These are phyloP conservation scores for Betta splendens DNA, from an alignment of 2,797 vertebrate species.

Conservation along the genomic window DNA sequence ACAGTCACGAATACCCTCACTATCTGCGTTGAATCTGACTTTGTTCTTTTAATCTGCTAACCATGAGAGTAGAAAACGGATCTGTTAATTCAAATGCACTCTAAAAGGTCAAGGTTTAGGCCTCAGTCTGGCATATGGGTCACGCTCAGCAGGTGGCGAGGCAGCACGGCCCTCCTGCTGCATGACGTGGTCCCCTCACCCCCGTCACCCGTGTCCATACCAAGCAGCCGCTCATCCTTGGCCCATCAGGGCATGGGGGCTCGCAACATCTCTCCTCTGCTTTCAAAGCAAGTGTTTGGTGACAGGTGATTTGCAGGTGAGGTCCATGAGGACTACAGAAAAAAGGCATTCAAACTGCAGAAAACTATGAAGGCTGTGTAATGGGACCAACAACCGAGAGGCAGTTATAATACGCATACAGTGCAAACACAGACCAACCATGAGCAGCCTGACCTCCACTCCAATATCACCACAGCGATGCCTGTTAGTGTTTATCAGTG, in stretches of 20 bases:
- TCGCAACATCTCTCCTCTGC: conserved; percentile 50
- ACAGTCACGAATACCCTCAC: conserved; percentile 76
- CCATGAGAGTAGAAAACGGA: neutral
- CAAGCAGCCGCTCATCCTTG: conserved; percentile 34
- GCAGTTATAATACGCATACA: neutral
- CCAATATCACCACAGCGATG: neutral
- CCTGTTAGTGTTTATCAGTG: conserved; percentile 73
- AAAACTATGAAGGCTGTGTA: neutral
- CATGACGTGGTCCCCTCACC: conserved; percentile 55
- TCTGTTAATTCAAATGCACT: neutral
- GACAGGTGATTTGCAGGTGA: neutral
- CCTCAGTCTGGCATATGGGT: conserved; percentile 37
- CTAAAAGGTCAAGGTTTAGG: neutral
- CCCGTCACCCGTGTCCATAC: conserved; percentile 31
- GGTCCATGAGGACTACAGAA: neutral
- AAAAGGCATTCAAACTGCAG: neutral
- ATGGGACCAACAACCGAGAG: neutral
- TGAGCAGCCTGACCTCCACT: neutral
- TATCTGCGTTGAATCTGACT: neutral
- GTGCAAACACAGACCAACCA: conserved; percentile 1
- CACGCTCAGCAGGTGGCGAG: conserved; percentile 26
- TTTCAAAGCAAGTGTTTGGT: conserved; percentile 32
- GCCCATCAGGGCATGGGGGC: conserved; percentile 58
- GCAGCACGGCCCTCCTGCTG: conserved; percentile 48
- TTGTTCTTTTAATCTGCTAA: neutral